Percentiles rank a stretch among this genome's conserved stretches.
Conservation (phyloP, 2,113 vertebrate genomes). For the Chauna torquata region DNA sequence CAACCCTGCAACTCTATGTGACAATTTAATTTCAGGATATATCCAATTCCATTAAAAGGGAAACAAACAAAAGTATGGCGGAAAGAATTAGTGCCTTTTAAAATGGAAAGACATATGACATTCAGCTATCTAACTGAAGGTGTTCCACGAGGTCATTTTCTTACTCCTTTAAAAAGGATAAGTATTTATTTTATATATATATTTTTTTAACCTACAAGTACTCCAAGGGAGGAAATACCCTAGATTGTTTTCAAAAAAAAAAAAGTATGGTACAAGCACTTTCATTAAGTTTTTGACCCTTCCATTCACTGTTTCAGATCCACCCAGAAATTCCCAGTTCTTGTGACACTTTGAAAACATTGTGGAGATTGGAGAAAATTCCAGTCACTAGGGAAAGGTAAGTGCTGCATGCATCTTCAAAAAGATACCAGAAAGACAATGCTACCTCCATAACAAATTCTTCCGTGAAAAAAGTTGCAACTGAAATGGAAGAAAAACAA, state of each 20-base stretch:
- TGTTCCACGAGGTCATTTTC: not conserved
- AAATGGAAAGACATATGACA: not conserved
- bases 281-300: not conserved
- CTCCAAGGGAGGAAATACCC: not conserved
- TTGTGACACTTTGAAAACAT: not conserved
- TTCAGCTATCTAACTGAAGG: not conserved
- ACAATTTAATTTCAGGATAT: not conserved
- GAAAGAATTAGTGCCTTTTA: not conserved
- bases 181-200: no score
- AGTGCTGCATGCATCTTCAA: not conserved
- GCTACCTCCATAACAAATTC: not conserved
- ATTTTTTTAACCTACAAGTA: not conserved
- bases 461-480: not conserved
- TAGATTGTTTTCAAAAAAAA: no score
- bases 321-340: not conserved
- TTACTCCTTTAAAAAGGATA: not conserved
- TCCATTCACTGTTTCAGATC: not conserved
- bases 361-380: not conserved
- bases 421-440: not conserved
- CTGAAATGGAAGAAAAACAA: not conserved
- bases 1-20: not conserved
- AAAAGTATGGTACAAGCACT: no score
- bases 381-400: not conserved
- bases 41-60: not conserved
- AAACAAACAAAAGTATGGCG: not conserved